These are phyloP conservation scores for Muscicapa adusta DNA, from an alignment of 2,113 vertebrate genomes.

Conservation along the genomic window DNA sequence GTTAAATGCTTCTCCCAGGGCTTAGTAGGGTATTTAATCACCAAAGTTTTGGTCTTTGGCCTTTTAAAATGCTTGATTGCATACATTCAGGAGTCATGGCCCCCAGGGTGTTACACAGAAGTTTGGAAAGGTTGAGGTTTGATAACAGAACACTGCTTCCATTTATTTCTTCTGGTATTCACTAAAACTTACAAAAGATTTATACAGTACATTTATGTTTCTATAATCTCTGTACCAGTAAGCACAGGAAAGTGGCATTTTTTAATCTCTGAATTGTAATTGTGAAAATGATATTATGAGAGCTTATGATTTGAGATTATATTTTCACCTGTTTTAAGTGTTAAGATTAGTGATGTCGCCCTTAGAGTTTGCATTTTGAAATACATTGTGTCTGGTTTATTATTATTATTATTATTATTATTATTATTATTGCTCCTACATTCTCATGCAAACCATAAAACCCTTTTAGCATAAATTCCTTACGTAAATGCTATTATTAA, in stretches of 20 bases:
- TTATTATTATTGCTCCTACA: background rate
- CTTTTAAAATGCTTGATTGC: constrained; percentile 15
- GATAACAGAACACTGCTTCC: background rate
- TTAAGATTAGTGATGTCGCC: background rate
- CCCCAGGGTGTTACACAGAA: background rate
- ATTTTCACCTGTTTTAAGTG: background rate
- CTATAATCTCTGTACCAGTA: background rate
- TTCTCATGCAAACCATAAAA: background rate
- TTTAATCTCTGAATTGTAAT: background rate
- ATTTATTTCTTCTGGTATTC: background rate
- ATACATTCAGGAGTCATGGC: background rate
- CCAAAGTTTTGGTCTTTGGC: background rate
- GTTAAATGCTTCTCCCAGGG: background rate
- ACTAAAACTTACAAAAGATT: background rate
- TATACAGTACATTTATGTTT: background rate
- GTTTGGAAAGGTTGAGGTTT: background rate
- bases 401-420: background rate
- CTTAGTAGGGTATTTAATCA: background rate
- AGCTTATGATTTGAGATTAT: background rate
- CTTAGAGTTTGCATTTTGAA: background rate
- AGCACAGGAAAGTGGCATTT: background rate
- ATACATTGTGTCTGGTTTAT: background rate
- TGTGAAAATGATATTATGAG: background rate
- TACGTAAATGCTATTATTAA: background rate
- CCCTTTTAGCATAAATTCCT: constrained; percentile 3